These are phyloP conservation scores for Anomalospiza imberbis DNA, from an alignment of 2,797 vertebrate genomes.

Conservation along the genomic window DNA sequence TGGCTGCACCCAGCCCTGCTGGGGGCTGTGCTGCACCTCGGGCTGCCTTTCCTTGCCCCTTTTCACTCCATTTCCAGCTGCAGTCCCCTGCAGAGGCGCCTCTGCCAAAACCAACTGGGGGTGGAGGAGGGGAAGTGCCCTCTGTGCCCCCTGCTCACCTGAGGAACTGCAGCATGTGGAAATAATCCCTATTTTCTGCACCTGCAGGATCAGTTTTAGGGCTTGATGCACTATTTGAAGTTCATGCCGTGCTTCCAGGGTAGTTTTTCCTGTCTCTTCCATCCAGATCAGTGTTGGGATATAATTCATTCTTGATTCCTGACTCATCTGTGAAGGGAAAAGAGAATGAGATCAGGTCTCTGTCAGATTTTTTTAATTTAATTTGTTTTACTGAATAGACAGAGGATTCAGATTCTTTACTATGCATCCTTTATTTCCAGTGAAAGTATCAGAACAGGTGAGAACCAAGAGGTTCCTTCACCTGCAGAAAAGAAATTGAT, in stretches of 20 bases:
- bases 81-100: background rate
- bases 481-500: background rate
- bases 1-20: background rate
- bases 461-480: background rate
- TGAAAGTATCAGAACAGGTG: background rate
- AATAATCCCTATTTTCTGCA: background rate
- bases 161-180: background rate
- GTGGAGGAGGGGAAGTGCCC: fast-evolving
- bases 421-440: background rate
- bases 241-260: background rate
- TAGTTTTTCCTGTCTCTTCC: background rate
- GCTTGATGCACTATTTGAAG: fast-evolving
- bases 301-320: background rate
- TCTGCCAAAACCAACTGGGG: background rate
- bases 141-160: background rate
- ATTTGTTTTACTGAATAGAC: background rate
- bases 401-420: background rate
- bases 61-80: background rate
- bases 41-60: background rate
- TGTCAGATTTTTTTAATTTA: background rate
- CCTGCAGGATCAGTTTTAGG: fast-evolving
- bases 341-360: background rate
- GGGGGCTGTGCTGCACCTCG: background rate
- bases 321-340: background rate
- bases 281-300: background rate